These are phyloP conservation scores for Dusona sp. DNA, from an alignment of 2,888 invertebrate genomes.

Conservation along the genomic window DNA sequence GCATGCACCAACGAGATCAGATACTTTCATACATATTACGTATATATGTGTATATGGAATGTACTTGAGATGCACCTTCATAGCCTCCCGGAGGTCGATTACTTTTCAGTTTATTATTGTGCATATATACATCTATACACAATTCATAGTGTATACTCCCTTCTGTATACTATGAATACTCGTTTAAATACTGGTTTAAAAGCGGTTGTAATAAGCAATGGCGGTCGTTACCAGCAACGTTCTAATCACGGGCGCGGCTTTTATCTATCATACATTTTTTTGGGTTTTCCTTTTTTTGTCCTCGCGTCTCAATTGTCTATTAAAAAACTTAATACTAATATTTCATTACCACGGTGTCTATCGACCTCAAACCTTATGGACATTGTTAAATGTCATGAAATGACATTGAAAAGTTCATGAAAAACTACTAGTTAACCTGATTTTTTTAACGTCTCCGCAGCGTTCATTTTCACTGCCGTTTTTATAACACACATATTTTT, in stretches of 20 bases:
- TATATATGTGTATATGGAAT: constrained; percentile 15
- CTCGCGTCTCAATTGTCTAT: too few relatives aligned
- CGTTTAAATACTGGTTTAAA: constrained; percentile 68
- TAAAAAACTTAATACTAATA: too few relatives aligned
- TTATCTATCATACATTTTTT: constrained; percentile 9
- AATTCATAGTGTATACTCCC: constrained; percentile 14
- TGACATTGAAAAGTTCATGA: too few relatives aligned
- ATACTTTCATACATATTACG: not conserved
- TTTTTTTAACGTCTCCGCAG: too few relatives aligned
- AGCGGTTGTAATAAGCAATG: constrained; percentile 64
- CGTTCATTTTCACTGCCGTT: too few relatives aligned
- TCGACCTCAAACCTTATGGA: too few relatives aligned
- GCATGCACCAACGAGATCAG: constrained; percentile 16
- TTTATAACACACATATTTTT: too few relatives aligned
- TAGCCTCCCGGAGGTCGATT: constrained; percentile 67
- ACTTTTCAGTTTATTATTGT: constrained; percentile 61
- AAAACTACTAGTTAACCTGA: too few relatives aligned
- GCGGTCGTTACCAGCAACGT: constrained; percentile 63
- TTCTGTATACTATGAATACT: constrained; percentile 53
- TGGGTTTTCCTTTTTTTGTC: too few relatives aligned
- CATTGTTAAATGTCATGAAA: too few relatives aligned
- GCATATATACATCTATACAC: not conserved
- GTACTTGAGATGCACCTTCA: constrained; percentile 34
- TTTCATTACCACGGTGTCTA: too few relatives aligned
- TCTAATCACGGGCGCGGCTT: constrained; percentile 66